These are phyloP conservation scores for Drosophila oshimai DNA, from an alignment of 1,140 invertebrate genomes.

Conservation along the genomic window DNA sequence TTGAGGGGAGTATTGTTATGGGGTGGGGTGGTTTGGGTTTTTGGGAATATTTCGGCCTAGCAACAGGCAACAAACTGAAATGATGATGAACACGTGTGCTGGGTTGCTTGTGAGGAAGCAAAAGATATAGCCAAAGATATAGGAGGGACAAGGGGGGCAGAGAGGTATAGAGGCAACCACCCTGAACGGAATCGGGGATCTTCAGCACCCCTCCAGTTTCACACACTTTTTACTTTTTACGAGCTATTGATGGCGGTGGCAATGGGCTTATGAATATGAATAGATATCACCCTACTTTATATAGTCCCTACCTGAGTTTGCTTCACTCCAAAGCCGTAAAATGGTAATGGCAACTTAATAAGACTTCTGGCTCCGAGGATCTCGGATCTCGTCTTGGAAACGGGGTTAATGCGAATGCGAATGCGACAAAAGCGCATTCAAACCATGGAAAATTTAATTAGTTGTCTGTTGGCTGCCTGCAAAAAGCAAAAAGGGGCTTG, in stretches of 20 bases:
- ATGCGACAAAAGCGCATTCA: slow-evolving; percentile 66
- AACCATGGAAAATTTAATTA: slow-evolving; percentile 68
- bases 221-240: slow-evolving; percentile 74
- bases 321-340: not conserved
- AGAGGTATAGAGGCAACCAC: slow-evolving; percentile 42
- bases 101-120: slow-evolving; percentile 10
- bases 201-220: slow-evolving; percentile 58
- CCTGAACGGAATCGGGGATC: slow-evolving; percentile 47
- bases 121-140: slow-evolving; percentile 9
- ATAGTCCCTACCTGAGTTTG: slow-evolving; percentile 54
- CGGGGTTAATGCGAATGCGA: slow-evolving; percentile 31
- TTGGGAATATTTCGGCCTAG: slow-evolving; percentile 37
- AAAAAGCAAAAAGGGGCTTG: too few species aligned
- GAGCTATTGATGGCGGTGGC: slow-evolving; percentile 73
- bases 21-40: not conserved
- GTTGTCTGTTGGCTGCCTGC: slow-evolving; percentile 43
- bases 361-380: slow-evolving; percentile 16
- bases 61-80: slow-evolving; percentile 42
- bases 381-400: not conserved
- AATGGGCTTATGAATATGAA: slow-evolving; percentile 75
- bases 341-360: slow-evolving; percentile 66
- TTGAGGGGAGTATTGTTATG: not conserved
- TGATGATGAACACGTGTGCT: slow-evolving; percentile 57
- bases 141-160: not conserved
- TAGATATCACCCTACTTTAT: slow-evolving; percentile 33